Conservation (phyloP, 2,888 invertebrate genomes). For the Drosophila anomalata region DNA sequence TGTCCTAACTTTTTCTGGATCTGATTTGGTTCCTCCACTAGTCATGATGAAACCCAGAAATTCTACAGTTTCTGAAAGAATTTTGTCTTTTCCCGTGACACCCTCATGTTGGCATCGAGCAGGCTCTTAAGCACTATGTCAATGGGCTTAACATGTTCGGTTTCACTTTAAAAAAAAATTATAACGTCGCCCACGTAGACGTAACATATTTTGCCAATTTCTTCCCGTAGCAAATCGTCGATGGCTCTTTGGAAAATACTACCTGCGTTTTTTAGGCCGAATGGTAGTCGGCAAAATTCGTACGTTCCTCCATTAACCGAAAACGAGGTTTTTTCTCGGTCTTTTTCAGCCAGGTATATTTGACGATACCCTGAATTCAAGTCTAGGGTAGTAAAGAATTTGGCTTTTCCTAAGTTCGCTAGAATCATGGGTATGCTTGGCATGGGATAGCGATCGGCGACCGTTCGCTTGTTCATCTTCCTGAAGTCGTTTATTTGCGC, state of each 20-base stretch:
- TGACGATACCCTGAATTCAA: constrained; percentile 76
- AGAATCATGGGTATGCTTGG: constrained; percentile 80
- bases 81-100: constrained; percentile 14
- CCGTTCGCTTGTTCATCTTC: constrained; percentile 80
- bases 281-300: no score
- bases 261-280: no score
- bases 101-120: constrained; percentile 11
- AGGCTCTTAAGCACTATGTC: constrained; percentile 12
- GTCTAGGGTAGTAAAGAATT: constrained; percentile 81
- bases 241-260: no score
- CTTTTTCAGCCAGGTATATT: constrained; percentile 10
- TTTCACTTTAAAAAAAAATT: constrained; percentile 7
- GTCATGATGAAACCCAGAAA: constrained; percentile 14
- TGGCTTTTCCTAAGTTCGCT: constrained; percentile 76
- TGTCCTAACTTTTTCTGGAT: constrained; percentile 10
- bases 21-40: constrained; percentile 2
- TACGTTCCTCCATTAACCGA: no score
- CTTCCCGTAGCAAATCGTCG: no score
- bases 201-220: no score
- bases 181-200: constrained; percentile 14
- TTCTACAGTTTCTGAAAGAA: constrained; percentile 18
- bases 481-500: constrained; percentile 74
- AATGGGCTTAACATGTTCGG: constrained; percentile 11
- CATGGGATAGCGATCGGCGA: constrained; percentile 74
- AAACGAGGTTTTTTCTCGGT: background rate